Conservation (phyloP, 2,113 vertebrate species). For the Oxygymnocypris stewartii region DNA sequence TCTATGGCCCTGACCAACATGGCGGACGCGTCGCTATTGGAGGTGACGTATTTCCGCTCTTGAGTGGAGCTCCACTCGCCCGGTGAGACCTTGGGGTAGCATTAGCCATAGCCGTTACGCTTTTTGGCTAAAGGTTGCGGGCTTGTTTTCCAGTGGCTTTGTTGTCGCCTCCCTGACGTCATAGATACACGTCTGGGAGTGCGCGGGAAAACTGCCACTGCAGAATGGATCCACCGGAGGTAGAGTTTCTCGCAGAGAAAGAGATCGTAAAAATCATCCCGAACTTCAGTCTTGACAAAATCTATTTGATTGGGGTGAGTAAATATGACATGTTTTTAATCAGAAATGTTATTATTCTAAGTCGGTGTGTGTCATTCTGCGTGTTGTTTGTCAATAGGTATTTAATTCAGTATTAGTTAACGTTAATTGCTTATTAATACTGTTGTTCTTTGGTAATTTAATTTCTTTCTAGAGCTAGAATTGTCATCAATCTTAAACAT, state of each 20-base stretch:
- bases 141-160: too few relatives aligned
- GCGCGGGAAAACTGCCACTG: constrained; percentile 9
- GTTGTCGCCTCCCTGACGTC: too few relatives aligned
- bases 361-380: not conserved
- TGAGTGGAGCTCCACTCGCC: too few relatives aligned
- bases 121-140: too few relatives aligned
- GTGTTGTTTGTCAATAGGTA: not conserved
- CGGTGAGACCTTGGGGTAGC: too few relatives aligned
- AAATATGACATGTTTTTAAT: not conserved
- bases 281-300: constrained; percentile 92
- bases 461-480: not conserved
- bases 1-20: too few relatives aligned
- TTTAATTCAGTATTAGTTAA: not conserved
- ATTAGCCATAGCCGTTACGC: not conserved
- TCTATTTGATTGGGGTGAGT: constrained; percentile 91
- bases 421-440: not conserved
- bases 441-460: too few relatives aligned
- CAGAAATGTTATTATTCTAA: not conserved
- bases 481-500: not conserved
- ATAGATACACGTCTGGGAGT: not conserved
- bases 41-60: too few relatives aligned
- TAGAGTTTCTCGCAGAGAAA: constrained; percentile 93
- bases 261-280: constrained; percentile 90
- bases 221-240: constrained; percentile 86
- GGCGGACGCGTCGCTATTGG: too few relatives aligned